A percentile compares a stretch with the other conserved stretches of the same genome.
Evolutionary conservation across 2,113 vertebrate species (phyloP).

Genomic region (Mormoops blainvillei): DNA sequence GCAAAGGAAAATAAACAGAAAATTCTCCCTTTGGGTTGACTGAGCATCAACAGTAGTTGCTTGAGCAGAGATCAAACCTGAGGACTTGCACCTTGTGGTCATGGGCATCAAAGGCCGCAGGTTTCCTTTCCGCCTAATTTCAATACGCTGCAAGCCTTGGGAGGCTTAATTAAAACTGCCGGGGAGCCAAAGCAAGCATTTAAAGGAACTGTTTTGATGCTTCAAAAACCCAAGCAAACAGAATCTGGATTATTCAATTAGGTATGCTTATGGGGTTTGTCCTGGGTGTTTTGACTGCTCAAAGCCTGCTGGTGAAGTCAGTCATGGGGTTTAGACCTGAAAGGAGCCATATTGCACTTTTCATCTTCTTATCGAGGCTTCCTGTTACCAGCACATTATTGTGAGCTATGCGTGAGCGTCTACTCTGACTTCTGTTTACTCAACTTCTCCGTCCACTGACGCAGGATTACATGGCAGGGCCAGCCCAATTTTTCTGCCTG

Average conservation of each 20-base stretch:
- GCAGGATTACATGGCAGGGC: not conserved
- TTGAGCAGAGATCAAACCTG: slow-evolving; percentile 6
- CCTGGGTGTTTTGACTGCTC: slow-evolving; percentile 66
- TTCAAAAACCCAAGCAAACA: slow-evolving; percentile 71
- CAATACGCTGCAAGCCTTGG: slow-evolving; percentile 59
- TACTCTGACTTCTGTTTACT: not conserved
- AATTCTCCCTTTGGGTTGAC: not conserved
- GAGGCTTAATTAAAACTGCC: slow-evolving; percentile 75
- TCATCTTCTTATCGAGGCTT: not conserved
- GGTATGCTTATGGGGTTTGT: slow-evolving; percentile 68
- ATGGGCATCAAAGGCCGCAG: slow-evolving; percentile 47
- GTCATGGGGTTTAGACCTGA: slow-evolving; percentile 39
- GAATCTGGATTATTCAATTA: slow-evolving; percentile 76
- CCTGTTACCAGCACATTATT: not conserved
- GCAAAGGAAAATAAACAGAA: slow-evolving; percentile 35
- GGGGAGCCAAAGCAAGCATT: slow-evolving; percentile 70
- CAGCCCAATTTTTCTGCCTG: not conserved
- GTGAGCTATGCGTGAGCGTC: not conserved
- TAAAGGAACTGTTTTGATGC: slow-evolving; percentile 71
- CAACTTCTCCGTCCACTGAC: not conserved
- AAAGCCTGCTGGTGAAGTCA: slow-evolving; percentile 55
- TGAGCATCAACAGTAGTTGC: not conserved
- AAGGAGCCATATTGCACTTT: slow-evolving; percentile 36
- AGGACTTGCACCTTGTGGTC: slow-evolving; percentile 44
- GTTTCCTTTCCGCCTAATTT: slow-evolving; percentile 63